A percentile compares a stretch with the other conserved stretches of the same genome.
Evolutionary conservation across 2,797 vertebrate genomes (phyloP).

Genomic region (Pachyuromys duprasi): DNA sequence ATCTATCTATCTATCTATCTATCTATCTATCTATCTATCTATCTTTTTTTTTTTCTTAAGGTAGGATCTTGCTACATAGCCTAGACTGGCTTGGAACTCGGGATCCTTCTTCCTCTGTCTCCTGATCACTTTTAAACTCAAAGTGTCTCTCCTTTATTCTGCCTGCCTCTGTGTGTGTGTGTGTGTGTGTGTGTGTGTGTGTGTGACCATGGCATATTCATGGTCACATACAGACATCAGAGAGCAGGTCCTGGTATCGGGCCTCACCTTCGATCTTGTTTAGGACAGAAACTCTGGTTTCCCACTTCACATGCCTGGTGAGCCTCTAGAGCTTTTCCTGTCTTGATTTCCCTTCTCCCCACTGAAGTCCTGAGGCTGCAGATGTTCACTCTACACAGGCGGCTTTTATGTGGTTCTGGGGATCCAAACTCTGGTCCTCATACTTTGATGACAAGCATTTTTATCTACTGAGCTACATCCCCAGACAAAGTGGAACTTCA

Average conservation of each 20-base stretch:
- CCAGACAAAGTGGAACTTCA: not conserved
- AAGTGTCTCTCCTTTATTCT: not conserved
- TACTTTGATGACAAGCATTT: not conserved
- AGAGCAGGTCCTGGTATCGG: not conserved
- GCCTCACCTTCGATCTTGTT: not conserved
- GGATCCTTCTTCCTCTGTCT: not conserved
- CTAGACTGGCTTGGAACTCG: not conserved
- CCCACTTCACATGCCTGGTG: fast-evolving
- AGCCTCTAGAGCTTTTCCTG: not conserved
- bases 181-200: not conserved
- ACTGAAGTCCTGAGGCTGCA: not conserved
- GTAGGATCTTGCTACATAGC: not conserved
- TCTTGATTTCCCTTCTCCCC: not conserved
- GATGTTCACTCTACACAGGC: too few relatives aligned
- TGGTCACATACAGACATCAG: not conserved
- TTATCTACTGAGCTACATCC: not conserved
- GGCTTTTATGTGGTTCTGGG: not conserved
- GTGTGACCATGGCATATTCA: not conserved
- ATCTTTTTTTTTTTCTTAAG: not conserved
- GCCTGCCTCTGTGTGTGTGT: not conserved
- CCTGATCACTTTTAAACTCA: not conserved
- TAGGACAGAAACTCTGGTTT: too few relatives aligned
- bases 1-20: too few relatives aligned
- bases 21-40: too few relatives aligned
- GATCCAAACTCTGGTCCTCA: not conserved